Evolutionary conservation across 2,888 invertebrate genomes (phyloP), one percentile per base, ranked within the genome.

Genomic region (Lepidochrysops patricia): DNA sequence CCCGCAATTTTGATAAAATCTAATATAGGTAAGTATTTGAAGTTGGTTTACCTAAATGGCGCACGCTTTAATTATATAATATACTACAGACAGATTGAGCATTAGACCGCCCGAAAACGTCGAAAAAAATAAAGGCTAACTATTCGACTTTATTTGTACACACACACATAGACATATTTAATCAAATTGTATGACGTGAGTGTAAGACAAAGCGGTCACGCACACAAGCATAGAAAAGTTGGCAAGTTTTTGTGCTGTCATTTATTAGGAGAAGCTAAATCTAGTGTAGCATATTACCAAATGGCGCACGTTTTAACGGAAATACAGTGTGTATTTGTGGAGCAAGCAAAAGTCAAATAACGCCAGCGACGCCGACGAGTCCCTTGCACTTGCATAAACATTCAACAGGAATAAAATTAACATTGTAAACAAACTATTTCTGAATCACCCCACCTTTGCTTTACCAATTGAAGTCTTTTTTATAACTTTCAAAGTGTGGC

Each of bases 351-450:
- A 54, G 32, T n/a, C n/a, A n/a, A n/a, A n/a, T n/a, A n/a, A 29
- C 32, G 54, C 32, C 15, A 9, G 2, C 25, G 48, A 49, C 54
- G 54, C 1, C 25, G 48, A 49, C 54, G 54, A 19, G 32, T 54
- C 54, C 29, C 54, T 7, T 27, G 52, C 27, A 52, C 27, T 52
- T 52, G 13, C 52, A 52, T 27, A 52, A 52, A 52, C 54, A 15
- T 54, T 29, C 12, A 12, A 15, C 15, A 29, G 15, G 54, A 19
- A 43, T 43, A 23, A 43, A 43, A 19, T 29, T 54, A 19, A 54
- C 54, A 15, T 27, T 27, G 27, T 52, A 29, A 52, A 13, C 29
- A 52, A 52, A 29, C 52, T 52, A 43, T 43, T 43, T 43, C 43
- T 43, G 43, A 43, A 43, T 43, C 19, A 43, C 19, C 43, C 43